phyloP scores from a whole-genome alignment of 2,888 invertebrate genomes.

The Bhutanitis thaidina region DNA sequence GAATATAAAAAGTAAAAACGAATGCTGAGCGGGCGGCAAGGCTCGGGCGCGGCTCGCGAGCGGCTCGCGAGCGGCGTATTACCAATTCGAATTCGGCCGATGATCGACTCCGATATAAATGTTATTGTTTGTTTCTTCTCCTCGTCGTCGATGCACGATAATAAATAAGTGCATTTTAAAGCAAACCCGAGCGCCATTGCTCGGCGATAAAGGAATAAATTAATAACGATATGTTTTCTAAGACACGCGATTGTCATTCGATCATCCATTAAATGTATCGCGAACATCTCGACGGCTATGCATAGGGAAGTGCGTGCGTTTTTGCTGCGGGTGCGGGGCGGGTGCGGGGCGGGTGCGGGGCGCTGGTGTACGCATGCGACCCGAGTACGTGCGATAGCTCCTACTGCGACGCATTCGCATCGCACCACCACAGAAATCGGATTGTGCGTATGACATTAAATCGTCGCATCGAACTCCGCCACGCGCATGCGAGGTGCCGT shows the following conservation, averaged over 20 bases:
- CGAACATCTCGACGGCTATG: not conserved
- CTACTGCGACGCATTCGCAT: not conserved
- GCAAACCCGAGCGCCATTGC: not conserved
- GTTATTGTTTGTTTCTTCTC: not conserved
- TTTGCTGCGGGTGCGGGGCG: conserved; percentile 25
- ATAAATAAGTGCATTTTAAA: conserved; percentile 2
- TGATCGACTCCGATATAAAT: not conserved
- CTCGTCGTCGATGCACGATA: not conserved
- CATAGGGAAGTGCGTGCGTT: conserved; percentile 23
- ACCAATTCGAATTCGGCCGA: not conserved
- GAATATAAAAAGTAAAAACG: not conserved
- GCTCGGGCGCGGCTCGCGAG: not conserved
- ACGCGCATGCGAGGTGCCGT: not conserved
- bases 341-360: not conserved
- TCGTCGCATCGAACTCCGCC: not conserved
- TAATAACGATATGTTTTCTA: not conserved
- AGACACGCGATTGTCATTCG: not conserved
- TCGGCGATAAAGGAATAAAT: not conserved
- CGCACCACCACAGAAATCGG: not conserved
- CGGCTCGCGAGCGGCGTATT: not conserved
- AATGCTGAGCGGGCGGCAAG: not conserved
- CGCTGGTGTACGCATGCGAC: not conserved
- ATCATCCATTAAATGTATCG: not conserved
- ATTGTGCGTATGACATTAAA: not conserved
- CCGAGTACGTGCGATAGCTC: not conserved